phyloP scores from a whole-genome alignment of 2,113 vertebrate species.

The Epinephelus cyanopodus region DNA sequence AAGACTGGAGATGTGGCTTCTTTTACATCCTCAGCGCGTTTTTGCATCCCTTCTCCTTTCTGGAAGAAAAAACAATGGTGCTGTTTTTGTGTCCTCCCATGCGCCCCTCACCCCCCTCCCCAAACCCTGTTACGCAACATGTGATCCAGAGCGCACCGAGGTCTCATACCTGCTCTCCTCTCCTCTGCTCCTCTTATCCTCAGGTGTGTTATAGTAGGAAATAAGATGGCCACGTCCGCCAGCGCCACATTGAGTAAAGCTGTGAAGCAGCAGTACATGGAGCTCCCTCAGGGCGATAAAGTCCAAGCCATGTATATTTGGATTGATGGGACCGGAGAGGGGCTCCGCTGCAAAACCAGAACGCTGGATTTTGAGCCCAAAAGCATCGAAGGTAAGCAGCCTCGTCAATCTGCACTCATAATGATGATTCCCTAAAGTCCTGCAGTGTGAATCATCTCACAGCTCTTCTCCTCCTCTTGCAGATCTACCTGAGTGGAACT shows the following conservation, averaged over 20 bases:
- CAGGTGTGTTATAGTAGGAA: conserved; percentile 79
- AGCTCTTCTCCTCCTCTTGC: neutral
- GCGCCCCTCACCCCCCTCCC: neutral
- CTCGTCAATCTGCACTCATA: neutral
- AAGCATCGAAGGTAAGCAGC: conserved; percentile 88
- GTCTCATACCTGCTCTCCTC: conserved; percentile 31
- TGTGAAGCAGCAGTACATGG: conserved; percentile 95
- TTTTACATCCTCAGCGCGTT: conserved; percentile 39
- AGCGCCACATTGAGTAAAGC: conserved; percentile 93
- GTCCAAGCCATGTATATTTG: conserved; percentile 98
- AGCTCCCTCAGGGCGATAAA: conserved; percentile 92
- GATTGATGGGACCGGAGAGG: conserved; percentile 96
- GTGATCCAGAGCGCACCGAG: conserved; percentile 7
- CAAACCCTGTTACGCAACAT: conserved; percentile 57
- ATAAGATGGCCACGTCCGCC: conserved; percentile 91
- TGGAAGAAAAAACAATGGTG: conserved; percentile 66
- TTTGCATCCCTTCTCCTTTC: conserved; percentile 39
- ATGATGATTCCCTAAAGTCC: rapidly evolving
- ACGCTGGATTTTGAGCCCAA: conserved; percentile 95
- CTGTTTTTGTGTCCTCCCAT: conserved; percentile 1
- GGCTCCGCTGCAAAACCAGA: conserved; percentile 94
- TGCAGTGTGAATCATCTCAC: neutral
- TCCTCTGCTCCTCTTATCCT: conserved; percentile 2
- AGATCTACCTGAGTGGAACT: conserved; percentile 99
- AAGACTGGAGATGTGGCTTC: conserved; percentile 30